Conservation (phyloP, 2,888 invertebrate species). For the Taphrorychus bicolor region DNA sequence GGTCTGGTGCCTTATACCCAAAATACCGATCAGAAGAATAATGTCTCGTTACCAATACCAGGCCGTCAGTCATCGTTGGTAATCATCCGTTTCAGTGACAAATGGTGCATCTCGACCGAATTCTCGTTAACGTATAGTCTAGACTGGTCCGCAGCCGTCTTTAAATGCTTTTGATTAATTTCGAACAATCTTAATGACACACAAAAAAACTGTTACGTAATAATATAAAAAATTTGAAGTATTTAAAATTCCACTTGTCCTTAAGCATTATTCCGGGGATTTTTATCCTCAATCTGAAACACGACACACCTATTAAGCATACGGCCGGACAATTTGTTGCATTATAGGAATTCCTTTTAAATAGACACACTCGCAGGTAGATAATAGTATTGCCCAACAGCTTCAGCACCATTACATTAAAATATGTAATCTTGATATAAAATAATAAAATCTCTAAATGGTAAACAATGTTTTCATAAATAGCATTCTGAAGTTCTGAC, state of each 20-base stretch:
- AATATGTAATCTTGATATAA: slow-evolving; percentile 30
- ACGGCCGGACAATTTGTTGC: slow-evolving; percentile 20
- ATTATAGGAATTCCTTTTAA: slow-evolving; percentile 37
- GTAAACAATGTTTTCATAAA: slow-evolving; percentile 31
- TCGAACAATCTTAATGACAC: neutral
- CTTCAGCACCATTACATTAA: slow-evolving; percentile 27
- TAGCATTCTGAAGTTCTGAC: slow-evolving; percentile 22
- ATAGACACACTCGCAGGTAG: slow-evolving; percentile 11
- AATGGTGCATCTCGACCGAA: slow-evolving; percentile 22
- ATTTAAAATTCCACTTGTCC: slow-evolving; percentile 24
- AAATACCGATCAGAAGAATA: slow-evolving; percentile 20
- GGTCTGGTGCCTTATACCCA: slow-evolving; percentile 22
- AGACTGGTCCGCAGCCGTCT: slow-evolving; percentile 13
- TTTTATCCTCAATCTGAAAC: slow-evolving; percentile 31
- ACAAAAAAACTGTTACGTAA: neutral
- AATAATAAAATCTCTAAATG: slow-evolving; percentile 31
- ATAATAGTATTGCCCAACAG: slow-evolving; percentile 29
- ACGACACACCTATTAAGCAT: slow-evolving; percentile 29
- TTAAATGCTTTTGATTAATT: neutral
- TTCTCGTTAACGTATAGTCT: slow-evolving; percentile 20
- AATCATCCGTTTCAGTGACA: slow-evolving; percentile 14
- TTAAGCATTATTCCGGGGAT: slow-evolving; percentile 13
- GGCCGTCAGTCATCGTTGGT: slow-evolving; percentile 15
- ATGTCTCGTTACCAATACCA: slow-evolving; percentile 14
- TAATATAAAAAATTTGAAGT: slow-evolving; percentile 3